Percentiles rank a stretch among this genome's conserved stretches.
phyloP scores from a whole-genome alignment of 2,113 vertebrate species.

The Sceloporus undulatus region DNA sequence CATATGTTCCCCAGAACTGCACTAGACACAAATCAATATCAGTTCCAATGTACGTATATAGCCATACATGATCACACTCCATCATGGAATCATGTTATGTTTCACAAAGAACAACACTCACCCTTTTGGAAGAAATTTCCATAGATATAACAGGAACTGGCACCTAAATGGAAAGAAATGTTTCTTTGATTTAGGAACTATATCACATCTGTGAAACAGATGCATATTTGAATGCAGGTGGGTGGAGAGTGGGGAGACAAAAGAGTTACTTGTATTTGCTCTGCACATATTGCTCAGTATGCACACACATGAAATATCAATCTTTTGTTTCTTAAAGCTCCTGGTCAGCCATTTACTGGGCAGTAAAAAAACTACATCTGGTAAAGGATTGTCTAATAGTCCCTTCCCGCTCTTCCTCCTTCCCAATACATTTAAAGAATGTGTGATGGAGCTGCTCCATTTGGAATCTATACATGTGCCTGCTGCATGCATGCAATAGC shows the following conservation, averaged over 20 bases:
- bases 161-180: slow-evolving; percentile 77
- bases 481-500: not conserved
- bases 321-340: not conserved
- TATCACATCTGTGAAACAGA: not conserved
- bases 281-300: not conserved
- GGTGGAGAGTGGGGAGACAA: not conserved
- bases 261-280: not conserved
- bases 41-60: not conserved
- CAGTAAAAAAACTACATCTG: no score
- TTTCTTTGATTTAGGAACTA: slow-evolving; percentile 47
- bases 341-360: not conserved
- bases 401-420: not conserved
- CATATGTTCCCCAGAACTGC: not conserved
- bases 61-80: not conserved
- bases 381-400: not conserved
- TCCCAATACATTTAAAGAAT: not conserved
- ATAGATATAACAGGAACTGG: slow-evolving; percentile 89
- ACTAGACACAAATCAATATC: not conserved
- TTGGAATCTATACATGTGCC: not conserved
- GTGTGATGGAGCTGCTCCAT: not conserved
- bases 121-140: slow-evolving; percentile 94
- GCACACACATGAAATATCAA: not conserved
- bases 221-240: not conserved
- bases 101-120: slow-evolving; percentile 73
- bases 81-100: not conserved